Evolutionary conservation across 2,797 vertebrate species (phyloP).

Genomic region (Enoplosus armatus): DNA sequence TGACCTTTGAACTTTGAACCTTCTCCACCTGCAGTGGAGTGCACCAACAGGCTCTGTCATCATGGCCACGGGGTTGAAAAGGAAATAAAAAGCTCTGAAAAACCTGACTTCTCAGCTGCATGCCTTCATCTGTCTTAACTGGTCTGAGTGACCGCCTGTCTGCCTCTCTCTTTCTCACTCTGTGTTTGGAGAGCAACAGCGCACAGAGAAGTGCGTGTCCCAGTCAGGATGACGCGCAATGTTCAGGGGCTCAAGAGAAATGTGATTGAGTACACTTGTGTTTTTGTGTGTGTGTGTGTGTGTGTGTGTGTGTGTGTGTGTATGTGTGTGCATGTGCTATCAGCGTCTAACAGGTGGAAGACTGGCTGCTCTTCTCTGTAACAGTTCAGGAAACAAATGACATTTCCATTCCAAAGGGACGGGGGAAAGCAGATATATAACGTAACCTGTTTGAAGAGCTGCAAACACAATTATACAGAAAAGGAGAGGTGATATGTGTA

Average conservation of each 20-base stretch:
- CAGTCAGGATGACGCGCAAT: conserved; percentile 26
- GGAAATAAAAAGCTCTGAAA: conserved; percentile 27
- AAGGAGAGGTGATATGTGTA: conserved; percentile 13
- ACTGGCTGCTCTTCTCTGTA: conserved; percentile 65
- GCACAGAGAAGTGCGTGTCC: conserved; percentile 30
- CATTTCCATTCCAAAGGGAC: conserved; percentile 62
- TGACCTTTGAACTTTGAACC: conserved; percentile 55
- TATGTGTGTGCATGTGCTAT: conserved; percentile 45
- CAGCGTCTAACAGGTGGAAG: conserved; percentile 74
- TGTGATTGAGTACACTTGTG: conserved; percentile 22
- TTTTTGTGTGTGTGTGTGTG: conserved; percentile 1
- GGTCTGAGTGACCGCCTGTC: not conserved
- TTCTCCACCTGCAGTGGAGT: conserved; percentile 54
- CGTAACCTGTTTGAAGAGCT: conserved; percentile 35
- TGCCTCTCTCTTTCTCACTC: not conserved
- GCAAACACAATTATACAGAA: conserved; percentile 50
- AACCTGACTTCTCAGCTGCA: conserved; percentile 19
- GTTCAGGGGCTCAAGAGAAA: conserved; percentile 30
- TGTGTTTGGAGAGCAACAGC: conserved; percentile 30
- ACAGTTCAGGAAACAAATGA: conserved; percentile 73
- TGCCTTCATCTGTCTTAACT: conserved; percentile 20
- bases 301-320: conserved; percentile 20
- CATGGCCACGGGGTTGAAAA: conserved; percentile 36
- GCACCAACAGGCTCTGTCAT: conserved; percentile 24
- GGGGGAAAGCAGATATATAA: conserved; percentile 12